These are phyloP conservation scores for Stratiomys singularior DNA, from an alignment of 2,888 invertebrate genomes.

Conservation along the genomic window DNA sequence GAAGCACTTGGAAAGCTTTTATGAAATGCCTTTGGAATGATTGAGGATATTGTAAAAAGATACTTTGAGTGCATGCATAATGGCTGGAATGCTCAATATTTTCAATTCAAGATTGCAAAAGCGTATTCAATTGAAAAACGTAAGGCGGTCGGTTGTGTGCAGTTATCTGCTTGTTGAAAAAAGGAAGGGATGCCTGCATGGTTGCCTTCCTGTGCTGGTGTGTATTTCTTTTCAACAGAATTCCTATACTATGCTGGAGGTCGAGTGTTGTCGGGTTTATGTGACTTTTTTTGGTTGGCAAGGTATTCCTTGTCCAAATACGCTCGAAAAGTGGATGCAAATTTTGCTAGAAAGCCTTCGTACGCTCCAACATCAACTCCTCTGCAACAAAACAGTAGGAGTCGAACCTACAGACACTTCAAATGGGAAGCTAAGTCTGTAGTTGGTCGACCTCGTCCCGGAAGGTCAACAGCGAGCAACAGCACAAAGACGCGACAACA, in stretches of 20 bases:
- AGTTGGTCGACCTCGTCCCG: not conserved
- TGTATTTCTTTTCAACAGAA: not conserved
- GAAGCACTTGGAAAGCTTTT: conserved; percentile 8
- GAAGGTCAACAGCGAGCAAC: no score
- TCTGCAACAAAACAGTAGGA: not conserved
- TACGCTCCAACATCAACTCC: not conserved
- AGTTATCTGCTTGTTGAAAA: not conserved
- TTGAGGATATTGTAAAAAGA: not conserved
- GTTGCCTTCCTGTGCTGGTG: not conserved
- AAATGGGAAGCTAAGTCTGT: not conserved
- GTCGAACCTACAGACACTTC: not conserved
- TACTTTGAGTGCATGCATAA: not conserved
- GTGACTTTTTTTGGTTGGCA: not conserved
- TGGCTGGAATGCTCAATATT: not conserved
- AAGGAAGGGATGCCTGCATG: not conserved
- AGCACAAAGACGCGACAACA: not conserved
- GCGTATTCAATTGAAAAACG: conserved; percentile 1
- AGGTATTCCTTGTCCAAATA: not conserved
- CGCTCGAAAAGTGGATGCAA: not conserved
- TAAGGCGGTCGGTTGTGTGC: not conserved
- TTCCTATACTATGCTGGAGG: no score
- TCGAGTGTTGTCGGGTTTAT: not conserved
- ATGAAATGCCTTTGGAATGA: not conserved
- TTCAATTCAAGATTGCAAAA: conserved; percentile 3
- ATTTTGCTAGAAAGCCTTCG: not conserved